Percentiles rank a stretch among this genome's conserved stretches.
phyloP scores from a whole-genome alignment of 2,797 vertebrate genomes.

The Anisognathus igniventris region DNA sequence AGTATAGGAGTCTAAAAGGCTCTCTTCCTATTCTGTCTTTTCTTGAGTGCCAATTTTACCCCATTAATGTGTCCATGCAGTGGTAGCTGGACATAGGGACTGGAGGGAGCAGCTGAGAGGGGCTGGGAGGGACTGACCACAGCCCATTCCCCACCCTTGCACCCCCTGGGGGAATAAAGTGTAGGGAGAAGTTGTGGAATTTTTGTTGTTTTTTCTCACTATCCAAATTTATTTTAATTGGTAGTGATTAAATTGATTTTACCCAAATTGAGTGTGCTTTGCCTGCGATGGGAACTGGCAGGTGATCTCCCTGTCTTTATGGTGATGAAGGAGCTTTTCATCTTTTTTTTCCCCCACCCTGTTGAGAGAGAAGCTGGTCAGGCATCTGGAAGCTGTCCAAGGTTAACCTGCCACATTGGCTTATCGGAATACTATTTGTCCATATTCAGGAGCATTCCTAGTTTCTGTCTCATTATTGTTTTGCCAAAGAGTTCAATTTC shows the following conservation, averaged over 20 bases:
- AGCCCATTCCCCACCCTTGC: neutral
- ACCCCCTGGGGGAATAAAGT: neutral
- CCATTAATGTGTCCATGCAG: fast-evolving
- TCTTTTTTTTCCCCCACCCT: neutral
- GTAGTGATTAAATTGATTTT: neutral
- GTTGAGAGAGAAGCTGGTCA: neutral
- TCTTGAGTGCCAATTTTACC: neutral
- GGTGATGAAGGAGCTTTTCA: neutral
- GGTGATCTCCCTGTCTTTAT: neutral
- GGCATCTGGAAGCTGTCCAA: neutral
- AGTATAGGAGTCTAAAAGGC: neutral
- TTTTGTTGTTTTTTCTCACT: neutral
- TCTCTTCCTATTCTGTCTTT: neutral
- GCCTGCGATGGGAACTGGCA: neutral
- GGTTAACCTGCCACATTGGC: neutral
- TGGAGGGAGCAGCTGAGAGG: neutral
- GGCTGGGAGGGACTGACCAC: neutral
- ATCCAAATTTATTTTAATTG: neutral
- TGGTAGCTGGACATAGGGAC: too few relatives aligned
- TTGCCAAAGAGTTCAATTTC: neutral
- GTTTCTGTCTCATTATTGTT: neutral
- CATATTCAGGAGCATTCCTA: neutral
- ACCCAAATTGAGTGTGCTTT: neutral
- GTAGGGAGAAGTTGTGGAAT: neutral
- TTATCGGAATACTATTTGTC: neutral